Base-by-base conservation (phyloP, 2,888 invertebrate species). In the Exephanes ischioxanthus region DNA sequence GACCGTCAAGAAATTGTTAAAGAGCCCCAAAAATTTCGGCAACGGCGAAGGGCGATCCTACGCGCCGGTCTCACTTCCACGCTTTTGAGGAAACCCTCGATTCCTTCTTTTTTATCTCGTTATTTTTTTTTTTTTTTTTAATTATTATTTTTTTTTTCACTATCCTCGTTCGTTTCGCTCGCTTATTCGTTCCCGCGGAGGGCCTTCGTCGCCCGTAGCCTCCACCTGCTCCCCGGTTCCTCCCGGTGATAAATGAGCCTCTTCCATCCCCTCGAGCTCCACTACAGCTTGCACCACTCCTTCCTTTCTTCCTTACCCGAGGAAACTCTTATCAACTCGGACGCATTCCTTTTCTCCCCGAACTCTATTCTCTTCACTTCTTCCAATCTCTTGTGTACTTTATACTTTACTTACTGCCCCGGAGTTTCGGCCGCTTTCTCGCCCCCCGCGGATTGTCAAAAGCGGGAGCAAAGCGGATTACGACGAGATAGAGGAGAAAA, bases 201-300 rank as follows among this genome's bases (percentile, higher is more conserved):
- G 3, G 30, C 45, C 45, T 48, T 77, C 81, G 26, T 70, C 81
- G 67, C 63, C 70, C 66, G 51, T 37, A 41, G 66, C 30, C 89
- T 90, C 90, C 92, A 92, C 92, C 92, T 93, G 92, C 90, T 91
- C 88, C 90, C 26, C 88, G 53, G 33, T 79, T 58, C 68, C 70
- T 88, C 87, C 88, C 87, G 83, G 91, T 93, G 92, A 93, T 92
- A 92, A 91, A 93, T 92, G 92, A 90, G 88, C 90, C 87, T 87
- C 89, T 89, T 90, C 89, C 90, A 90, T 90, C 91, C 87, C 85
- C 81, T 70, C 26, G 45, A 48, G 45, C 16, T 48, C 16, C 45
- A 1, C 45, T 48, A 48, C 45, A 68, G 63, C 67, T 73, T 53
- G 66, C 77, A 67, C 55, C 78, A 55, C 63, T 53, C 63, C 77